Evolutionary conservation across 1,140 invertebrate species (phyloP), one percentile per base, ranked within the genome.

Genomic region (Conus betulinus): DNA sequence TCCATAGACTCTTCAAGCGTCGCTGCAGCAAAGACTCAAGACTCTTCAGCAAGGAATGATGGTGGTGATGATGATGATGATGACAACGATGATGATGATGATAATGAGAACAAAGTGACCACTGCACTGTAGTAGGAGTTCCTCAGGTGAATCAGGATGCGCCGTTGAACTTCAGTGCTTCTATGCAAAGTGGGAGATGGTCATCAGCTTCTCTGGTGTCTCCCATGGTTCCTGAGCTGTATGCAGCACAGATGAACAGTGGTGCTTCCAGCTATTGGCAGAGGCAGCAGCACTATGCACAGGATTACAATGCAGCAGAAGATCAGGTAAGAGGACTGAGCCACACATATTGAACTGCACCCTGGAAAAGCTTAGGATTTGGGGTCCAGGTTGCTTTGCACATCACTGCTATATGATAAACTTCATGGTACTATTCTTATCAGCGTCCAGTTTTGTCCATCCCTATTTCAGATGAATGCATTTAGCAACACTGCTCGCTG

Each of bases 91-190:
- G 83, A 74, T 87, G 81, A 27, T 23, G 53, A 55, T 8, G 53
- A 84, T 74, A 57, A 55, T 4, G 23, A 52, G 23, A 57, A 76
- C 8, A 88, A 87, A 57, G 51, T 79, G 17, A 53, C 39, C 84
- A 79, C n/a, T n/a, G 39, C 11, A 71, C 67, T 15, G 85, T 51
- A 13, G 84, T 51, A 13, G 84, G 79, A 6, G 67, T 87, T 15
- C 90, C 90, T 67, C 74, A 53, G 8, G 27, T 85, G 13, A 78
- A 84, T 20, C 89, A 89, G 84, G 82, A 89, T 79, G 87, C 89
- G 3, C 87, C 88, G 25, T 60, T 88, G 78, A 84, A 51, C 82
- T 88, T 90, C 60, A 90, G 84, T 53, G 89, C 87, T 71, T 39
- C 74, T 5, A n/a, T n/a, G 8, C 67, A 71, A 20, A 71, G 67